These are phyloP conservation scores for Mechanitis mazaeus DNA, from an alignment of 2,888 invertebrate species.

Conservation along the genomic window DNA sequence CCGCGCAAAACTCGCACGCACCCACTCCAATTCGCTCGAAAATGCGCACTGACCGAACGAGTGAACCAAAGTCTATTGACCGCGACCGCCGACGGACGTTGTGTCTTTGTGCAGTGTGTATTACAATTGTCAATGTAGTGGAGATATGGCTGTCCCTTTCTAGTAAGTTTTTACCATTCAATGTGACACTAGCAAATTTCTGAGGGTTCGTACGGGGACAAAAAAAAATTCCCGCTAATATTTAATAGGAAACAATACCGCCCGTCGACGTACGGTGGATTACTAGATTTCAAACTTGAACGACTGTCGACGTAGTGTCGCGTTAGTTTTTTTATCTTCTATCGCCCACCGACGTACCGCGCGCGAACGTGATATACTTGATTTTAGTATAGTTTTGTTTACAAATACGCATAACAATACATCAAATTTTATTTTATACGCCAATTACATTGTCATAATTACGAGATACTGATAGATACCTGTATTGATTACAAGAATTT, in stretches of 20 bases:
- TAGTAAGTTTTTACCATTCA: conserved; percentile 21
- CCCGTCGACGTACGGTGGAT: conserved; percentile 23
- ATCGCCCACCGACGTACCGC: conserved; percentile 18
- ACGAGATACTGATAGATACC: too few relatives aligned
- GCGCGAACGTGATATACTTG: conserved; percentile 11
- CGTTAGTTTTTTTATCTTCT: conserved; percentile 23
- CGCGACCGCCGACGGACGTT: conserved; percentile 20
- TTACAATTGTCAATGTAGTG: conserved; percentile 24
- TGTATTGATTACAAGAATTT: too few relatives aligned
- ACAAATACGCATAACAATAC: too few relatives aligned
- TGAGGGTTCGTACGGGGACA: conserved; percentile 22
- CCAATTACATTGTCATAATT: too few relatives aligned
- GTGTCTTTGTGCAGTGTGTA: conserved; percentile 23
- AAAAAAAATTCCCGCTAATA: conserved; percentile 21
- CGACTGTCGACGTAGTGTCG: conserved; percentile 22
- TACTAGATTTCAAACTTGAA: conserved; percentile 22
- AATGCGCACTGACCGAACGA: conserved; percentile 19
- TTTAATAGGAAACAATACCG: conserved; percentile 20
- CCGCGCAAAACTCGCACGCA: conserved; percentile 21
- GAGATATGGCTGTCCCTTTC: conserved; percentile 24
- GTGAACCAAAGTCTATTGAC: conserved; percentile 12
- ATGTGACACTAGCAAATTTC: conserved; percentile 23
- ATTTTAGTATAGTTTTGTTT: too few relatives aligned
- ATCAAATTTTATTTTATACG: too few relatives aligned
- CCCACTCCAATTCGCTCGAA: conserved; percentile 20